Conservation (phyloP, 2,113 vertebrate species). For the Gambusia affinis region DNA sequence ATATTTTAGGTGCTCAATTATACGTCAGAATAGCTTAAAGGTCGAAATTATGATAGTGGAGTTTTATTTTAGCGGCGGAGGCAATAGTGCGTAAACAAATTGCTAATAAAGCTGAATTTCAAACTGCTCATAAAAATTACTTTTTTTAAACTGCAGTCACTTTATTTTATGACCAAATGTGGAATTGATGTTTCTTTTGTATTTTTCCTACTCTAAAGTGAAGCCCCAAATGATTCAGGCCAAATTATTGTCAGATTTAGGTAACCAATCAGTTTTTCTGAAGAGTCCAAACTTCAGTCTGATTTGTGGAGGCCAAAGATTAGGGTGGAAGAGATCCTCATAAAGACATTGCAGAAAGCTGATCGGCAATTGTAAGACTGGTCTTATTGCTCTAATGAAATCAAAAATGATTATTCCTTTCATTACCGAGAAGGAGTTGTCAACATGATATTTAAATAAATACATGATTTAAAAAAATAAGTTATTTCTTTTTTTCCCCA, state of each 20-base stretch:
- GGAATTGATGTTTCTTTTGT: neutral
- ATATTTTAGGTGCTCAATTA: constrained; percentile 25
- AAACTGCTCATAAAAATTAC: neutral
- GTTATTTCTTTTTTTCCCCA: too few relatives aligned
- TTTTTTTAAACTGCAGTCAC: neutral
- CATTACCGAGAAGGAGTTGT: neutral
- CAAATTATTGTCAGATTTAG: neutral
- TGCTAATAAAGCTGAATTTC: neutral
- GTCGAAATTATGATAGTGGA: neutral
- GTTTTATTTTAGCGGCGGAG: neutral
- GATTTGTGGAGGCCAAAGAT: neutral
- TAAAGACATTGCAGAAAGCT: neutral
- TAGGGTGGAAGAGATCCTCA: neutral
- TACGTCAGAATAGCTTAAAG: constrained; percentile 19
- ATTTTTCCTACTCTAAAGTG: neutral
- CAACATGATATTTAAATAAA: neutral
- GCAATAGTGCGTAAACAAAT: neutral
- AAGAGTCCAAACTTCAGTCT: neutral
- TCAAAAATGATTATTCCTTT: neutral
- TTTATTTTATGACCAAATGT: neutral
- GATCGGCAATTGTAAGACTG: neutral
- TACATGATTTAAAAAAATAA: too few relatives aligned
- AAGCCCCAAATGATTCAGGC: neutral
- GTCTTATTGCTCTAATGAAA: neutral
- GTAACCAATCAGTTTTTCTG: neutral